These are phyloP conservation scores for Brachypalpus laphriformis DNA, from an alignment of 2,888 invertebrate genomes.

Conservation along the genomic window DNA sequence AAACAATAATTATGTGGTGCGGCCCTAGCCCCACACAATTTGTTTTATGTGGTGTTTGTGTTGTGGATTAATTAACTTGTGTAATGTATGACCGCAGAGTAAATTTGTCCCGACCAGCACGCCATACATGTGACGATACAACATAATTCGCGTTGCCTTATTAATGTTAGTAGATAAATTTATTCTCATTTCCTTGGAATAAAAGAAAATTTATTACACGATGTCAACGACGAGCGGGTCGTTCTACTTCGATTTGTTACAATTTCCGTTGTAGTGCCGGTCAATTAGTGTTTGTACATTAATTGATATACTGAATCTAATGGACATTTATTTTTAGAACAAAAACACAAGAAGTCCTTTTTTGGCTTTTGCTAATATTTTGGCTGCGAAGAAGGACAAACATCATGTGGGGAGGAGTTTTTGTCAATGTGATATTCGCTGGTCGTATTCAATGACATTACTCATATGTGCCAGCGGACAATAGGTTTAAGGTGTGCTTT, in stretches of 20 bases:
- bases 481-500: neutral
- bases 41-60: neutral
- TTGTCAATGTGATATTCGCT: neutral
- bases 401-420: neutral
- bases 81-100: neutral
- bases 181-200: neutral
- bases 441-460: neutral
- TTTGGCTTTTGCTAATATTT: neutral
- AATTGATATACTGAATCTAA: conserved; percentile 33
- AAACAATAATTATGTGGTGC: conserved; percentile 8
- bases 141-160: conserved; percentile 10
- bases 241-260: conserved; percentile 15
- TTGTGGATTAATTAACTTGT: conserved; percentile 29
- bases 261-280: conserved; percentile 23
- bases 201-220: neutral
- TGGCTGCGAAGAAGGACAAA: neutral
- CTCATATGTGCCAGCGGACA: neutral
- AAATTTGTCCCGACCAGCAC: neutral
- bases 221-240: neutral
- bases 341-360: neutral
- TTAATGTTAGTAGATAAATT: neutral
- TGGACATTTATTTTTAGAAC: conserved; percentile 31
- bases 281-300: conserved; percentile 24
- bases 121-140: neutral
- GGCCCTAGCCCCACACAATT: neutral